A percentile compares a stretch with the other conserved stretches of the same genome.
These are phyloP conservation scores for Strigamia crassipes DNA, from an alignment of 2,888 invertebrate genomes.

Conservation along the genomic window DNA sequence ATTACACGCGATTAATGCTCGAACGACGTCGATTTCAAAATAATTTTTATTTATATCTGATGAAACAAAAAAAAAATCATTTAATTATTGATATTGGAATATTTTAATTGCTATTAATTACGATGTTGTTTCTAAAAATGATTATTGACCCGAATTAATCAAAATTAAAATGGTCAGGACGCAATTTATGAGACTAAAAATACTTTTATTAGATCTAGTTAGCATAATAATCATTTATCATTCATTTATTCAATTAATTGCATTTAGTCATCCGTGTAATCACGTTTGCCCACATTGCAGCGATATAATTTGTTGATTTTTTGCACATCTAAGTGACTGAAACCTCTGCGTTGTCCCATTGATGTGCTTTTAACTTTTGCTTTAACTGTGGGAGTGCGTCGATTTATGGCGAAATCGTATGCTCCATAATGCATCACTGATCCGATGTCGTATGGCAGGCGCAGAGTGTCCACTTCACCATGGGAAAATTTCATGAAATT, in stretches of 20 bases:
- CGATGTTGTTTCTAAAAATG: neutral
- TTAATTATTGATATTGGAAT: neutral
- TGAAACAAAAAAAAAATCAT: no score
- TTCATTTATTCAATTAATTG: neutral
- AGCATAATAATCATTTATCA: neutral
- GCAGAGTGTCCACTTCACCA: slow-evolving; percentile 55
- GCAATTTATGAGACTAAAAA: neutral
- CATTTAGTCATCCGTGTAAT: neutral
- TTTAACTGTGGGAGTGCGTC: slow-evolving; percentile 56
- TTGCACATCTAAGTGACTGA: slow-evolving; percentile 55
- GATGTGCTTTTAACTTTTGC: slow-evolving; percentile 53
- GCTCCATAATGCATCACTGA: slow-evolving; percentile 60
- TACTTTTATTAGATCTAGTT: neutral
- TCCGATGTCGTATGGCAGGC: slow-evolving; percentile 56
- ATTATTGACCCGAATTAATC: slow-evolving; percentile 1
- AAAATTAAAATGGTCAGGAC: neutral
- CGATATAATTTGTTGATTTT: slow-evolving; percentile 56
- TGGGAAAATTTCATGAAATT: slow-evolving; percentile 57
- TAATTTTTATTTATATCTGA: neutral
- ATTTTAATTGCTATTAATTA: neutral
- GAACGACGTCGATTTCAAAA: neutral
- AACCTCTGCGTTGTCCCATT: slow-evolving; percentile 58
- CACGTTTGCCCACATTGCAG: slow-evolving; percentile 51
- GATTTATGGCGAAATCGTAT: slow-evolving; percentile 57
- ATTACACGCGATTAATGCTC: neutral